Percentiles rank a stretch among this genome's conserved stretches.
phyloP scores from a whole-genome alignment of 2,888 invertebrate species.

The Andricus curvator region DNA sequence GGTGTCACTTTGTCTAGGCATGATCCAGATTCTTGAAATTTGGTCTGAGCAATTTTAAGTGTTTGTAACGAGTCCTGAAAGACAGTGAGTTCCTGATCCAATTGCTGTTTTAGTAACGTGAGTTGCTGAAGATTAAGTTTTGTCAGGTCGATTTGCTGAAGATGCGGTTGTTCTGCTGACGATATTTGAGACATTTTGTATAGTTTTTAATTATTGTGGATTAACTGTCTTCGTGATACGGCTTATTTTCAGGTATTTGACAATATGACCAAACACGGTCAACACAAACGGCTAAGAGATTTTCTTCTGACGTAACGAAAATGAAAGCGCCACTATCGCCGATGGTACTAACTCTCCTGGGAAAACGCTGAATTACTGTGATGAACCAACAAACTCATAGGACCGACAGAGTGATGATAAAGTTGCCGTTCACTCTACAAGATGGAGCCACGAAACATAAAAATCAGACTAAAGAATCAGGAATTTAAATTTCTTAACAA shows the following conservation, averaged over 20 bases:
- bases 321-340: neutral
- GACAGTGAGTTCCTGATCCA: slow-evolving; percentile 93
- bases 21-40: slow-evolving; percentile 93
- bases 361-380: neutral
- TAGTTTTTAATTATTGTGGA: neutral
- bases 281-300: neutral
- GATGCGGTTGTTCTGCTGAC: slow-evolving; percentile 82
- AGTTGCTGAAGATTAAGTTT: slow-evolving; percentile 90
- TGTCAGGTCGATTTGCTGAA: slow-evolving; percentile 89
- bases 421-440: too few species aligned
- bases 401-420: too few species aligned
- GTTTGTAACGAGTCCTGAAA: slow-evolving; percentile 95
- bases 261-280: slow-evolving; percentile 49
- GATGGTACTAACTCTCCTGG: neutral
- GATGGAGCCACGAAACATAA: too few species aligned
- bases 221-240: neutral
- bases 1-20: slow-evolving; percentile 89
- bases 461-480: too few species aligned
- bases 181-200: slow-evolving; percentile 80
- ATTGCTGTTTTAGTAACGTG: slow-evolving; percentile 90
- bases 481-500: too few species aligned
- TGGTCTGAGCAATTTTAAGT: slow-evolving; percentile 92
- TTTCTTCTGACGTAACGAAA: neutral
- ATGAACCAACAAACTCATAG: neutral
- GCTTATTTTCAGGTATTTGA: slow-evolving; percentile 12